A percentile compares a stretch with the other conserved stretches of the same genome.
Evolutionary conservation across 2,797 vertebrate genomes (phyloP).

Genomic region (Enteromius treurensis): DNA sequence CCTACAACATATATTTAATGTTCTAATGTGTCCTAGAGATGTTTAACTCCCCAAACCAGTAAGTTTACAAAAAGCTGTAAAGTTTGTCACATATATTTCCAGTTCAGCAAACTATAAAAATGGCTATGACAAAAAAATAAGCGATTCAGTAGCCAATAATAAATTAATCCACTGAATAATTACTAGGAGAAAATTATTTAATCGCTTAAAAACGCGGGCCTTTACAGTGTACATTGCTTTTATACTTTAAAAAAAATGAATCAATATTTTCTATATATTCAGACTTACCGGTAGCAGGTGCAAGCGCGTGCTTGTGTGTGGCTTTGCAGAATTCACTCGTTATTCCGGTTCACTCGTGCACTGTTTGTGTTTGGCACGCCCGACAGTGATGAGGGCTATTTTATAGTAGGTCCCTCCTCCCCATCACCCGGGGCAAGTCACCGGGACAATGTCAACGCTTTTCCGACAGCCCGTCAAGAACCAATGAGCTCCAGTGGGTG

Average conservation of each 20-base stretch:
- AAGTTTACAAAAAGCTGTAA: background rate
- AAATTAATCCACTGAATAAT: background rate
- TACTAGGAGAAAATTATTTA: background rate
- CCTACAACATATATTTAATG: background rate
- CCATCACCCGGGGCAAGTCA: slow-evolving; percentile 69
- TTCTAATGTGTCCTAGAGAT: background rate
- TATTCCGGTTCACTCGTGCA: slow-evolving; percentile 72
- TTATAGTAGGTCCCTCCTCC: slow-evolving; percentile 77
- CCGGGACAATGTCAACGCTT: slow-evolving; percentile 81
- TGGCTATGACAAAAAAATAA: background rate
- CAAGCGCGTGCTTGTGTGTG: slow-evolving; percentile 57
- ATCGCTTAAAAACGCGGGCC: background rate
- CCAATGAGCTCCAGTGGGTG: slow-evolving; percentile 80
- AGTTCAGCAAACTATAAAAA: background rate
- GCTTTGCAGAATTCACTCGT: slow-evolving; percentile 70
- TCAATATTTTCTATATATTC: background rate
- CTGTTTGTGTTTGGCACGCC: slow-evolving; percentile 78
- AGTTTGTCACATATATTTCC: background rate
- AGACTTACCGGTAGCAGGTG: slow-evolving; percentile 69
- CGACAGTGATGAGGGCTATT: slow-evolving; percentile 69
- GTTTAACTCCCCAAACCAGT: background rate
- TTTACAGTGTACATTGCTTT: background rate
- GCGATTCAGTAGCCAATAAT: background rate
- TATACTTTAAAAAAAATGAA: background rate
- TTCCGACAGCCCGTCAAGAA: slow-evolving; percentile 72